These are phyloP conservation scores for Bradysia coprophila DNA, from an alignment of 1,140 invertebrate genomes.

Conservation along the genomic window DNA sequence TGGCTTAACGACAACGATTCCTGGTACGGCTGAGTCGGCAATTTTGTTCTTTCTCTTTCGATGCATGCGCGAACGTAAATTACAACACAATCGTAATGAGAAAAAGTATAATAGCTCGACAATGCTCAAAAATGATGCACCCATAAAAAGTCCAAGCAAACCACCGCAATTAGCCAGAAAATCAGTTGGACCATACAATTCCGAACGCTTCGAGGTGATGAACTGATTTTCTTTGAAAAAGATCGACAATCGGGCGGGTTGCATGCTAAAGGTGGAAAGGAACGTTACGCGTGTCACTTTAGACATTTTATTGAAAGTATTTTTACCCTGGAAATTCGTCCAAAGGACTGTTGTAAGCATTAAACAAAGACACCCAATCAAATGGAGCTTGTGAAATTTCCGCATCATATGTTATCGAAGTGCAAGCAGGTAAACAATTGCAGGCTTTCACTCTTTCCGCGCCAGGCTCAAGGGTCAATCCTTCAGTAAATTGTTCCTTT, in stretches of 20 bases:
- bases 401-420: conserved; percentile 43
- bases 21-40: background rate
- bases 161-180: conserved; percentile 28
- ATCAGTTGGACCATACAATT: conserved; percentile 20
- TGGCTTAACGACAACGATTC: too few species aligned
- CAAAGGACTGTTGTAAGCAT: conserved; percentile 14
- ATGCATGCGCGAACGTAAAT: background rate
- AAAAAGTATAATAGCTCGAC: conserved; percentile 31
- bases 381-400: conserved; percentile 46
- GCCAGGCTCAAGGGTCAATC: too few species aligned
- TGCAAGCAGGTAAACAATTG: conserved; percentile 45
- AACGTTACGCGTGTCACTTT: background rate
- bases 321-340: background rate
- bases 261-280: conserved; percentile 2
- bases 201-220: conserved; percentile 18
- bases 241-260: conserved; percentile 8
- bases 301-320: background rate
- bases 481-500: conserved; percentile 32
- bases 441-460: too few species aligned
- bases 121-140: conserved; percentile 29
- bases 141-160: conserved; percentile 27
- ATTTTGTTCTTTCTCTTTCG: background rate
- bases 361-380: conserved; percentile 29
- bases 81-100: conserved; percentile 16
- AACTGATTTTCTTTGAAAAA: conserved; percentile 19